phyloP scores from a whole-genome alignment of 2,888 invertebrate genomes.

The Scrobipalpa costella region DNA sequence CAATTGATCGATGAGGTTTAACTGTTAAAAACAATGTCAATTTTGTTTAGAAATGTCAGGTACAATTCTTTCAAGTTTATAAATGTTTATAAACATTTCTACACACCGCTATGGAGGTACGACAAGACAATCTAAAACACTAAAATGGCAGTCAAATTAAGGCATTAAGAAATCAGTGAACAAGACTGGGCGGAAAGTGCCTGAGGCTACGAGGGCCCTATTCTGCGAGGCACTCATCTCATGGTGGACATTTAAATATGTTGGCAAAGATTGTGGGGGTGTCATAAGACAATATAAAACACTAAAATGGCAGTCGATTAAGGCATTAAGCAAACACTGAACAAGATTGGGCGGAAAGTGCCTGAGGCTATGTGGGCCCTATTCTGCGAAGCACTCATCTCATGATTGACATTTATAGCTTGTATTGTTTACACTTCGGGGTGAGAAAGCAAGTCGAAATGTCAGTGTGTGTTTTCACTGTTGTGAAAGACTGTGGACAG shows the following conservation, averaged over 20 bases:
- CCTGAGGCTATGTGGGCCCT: not conserved
- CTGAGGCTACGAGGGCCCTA: not conserved
- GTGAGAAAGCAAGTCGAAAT: not conserved
- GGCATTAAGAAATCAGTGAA: not conserved
- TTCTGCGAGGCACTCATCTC: no score
- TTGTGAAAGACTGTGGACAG: not conserved
- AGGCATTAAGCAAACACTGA: not conserved
- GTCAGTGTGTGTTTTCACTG: no score
- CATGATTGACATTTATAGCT: not conserved
- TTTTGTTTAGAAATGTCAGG: no score
- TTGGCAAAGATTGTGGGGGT: not conserved
- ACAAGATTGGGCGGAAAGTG: not conserved
- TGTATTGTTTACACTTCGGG: conserved; percentile 5
- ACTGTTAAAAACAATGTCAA: no score
- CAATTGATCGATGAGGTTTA: no score
- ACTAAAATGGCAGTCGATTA: not conserved
- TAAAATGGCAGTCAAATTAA: no score
- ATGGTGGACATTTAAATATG: no score
- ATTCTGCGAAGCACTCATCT: not conserved
- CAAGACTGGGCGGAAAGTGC: not conserved
- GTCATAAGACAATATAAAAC: not conserved
- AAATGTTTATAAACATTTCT: no score
- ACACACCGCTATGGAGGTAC: no score
- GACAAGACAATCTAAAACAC: not conserved
- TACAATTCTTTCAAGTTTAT: no score